phyloP scores from a whole-genome alignment of 1,140 invertebrate genomes.

The Drosophila athabasca region DNA sequence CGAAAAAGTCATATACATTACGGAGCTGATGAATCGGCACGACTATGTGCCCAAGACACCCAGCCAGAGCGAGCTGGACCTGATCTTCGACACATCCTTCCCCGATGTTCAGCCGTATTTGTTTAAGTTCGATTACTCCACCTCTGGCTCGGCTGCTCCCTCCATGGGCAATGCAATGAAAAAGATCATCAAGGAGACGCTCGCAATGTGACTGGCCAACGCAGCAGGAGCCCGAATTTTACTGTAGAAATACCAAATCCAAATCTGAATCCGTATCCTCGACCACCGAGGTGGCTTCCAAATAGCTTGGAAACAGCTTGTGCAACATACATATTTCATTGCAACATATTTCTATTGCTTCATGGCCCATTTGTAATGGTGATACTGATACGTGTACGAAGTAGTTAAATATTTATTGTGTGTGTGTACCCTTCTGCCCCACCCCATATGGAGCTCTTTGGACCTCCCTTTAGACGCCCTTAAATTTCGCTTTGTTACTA shows the following conservation, averaged over 20 bases:
- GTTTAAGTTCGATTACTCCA: conserved; percentile 93
- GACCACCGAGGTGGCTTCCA: too few relatives aligned
- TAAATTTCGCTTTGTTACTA: conserved; percentile 6
- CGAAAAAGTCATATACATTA: conserved; percentile 96
- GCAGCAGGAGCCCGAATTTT: too few relatives aligned
- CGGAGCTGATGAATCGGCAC: conserved; percentile 96
- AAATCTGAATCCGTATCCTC: too few relatives aligned
- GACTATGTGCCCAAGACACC: conserved; percentile 98
- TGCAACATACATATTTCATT: too few relatives aligned
- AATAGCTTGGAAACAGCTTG: too few relatives aligned
- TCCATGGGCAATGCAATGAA: conserved; percentile 94
- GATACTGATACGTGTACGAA: conserved; percentile 14
- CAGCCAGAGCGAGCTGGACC: conserved; percentile 94
- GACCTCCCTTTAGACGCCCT: background rate
- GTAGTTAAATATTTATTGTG: conserved; percentile 32
- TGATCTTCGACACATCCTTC: conserved; percentile 97
- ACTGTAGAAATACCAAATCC: background rate
- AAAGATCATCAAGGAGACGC: conserved; percentile 94
- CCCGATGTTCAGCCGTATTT: conserved; percentile 97
- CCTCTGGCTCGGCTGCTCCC: conserved; percentile 88
- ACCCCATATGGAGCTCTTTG: background rate
- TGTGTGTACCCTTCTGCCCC: background rate
- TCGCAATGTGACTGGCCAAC: conserved; percentile 87
- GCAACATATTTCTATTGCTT: background rate
- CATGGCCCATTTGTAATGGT: conserved; percentile 15